Percentiles rank a stretch among this genome's conserved stretches.
Conservation (phyloP, 2,797 vertebrate species). For the Diplodus sargus region DNA sequence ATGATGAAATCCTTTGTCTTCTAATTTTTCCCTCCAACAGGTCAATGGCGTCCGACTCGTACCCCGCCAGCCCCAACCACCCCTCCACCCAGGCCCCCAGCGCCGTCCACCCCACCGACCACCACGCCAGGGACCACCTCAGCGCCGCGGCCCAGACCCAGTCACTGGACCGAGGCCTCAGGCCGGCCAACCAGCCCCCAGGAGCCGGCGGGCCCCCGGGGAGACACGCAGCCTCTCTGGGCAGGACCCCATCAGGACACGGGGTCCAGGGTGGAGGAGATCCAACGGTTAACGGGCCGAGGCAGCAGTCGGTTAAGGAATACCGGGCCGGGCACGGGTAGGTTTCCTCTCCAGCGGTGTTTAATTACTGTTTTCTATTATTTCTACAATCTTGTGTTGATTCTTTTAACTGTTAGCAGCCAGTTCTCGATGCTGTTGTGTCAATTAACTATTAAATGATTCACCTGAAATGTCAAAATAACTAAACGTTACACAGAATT, state of each 20-base stretch:
- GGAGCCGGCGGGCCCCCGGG: constrained; percentile 72
- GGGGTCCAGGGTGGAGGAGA: constrained; percentile 81
- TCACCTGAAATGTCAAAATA: not conserved
- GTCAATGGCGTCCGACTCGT: constrained; percentile 90
- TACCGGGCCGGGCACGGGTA: constrained; percentile 83
- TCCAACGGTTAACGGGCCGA: constrained; percentile 89
- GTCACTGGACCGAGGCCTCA: constrained; percentile 86
- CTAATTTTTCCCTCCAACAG: constrained; percentile 63
- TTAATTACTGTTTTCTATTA: not conserved
- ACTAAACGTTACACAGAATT: not conserved
- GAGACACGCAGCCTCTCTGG: constrained; percentile 85
- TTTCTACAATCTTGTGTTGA: not conserved
- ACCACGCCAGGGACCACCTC: constrained; percentile 86
- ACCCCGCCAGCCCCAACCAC: constrained; percentile 92
- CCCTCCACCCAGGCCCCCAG: constrained; percentile 84
- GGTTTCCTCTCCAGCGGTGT: not conserved
- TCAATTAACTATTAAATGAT: too few relatives aligned
- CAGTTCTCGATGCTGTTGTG: too few relatives aligned
- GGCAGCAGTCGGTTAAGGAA: constrained; percentile 89
- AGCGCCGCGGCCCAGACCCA: constrained; percentile 83
- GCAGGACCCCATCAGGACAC: constrained; percentile 86
- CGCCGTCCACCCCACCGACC: constrained; percentile 78
- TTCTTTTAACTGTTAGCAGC: not conserved
- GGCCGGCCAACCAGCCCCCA: constrained; percentile 82
- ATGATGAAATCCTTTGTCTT: too few relatives aligned